Evolutionary conservation across 1,140 invertebrate genomes (phyloP), one percentile per base, ranked within the genome.

Genomic region (Neodiprion fabricii): DNA sequence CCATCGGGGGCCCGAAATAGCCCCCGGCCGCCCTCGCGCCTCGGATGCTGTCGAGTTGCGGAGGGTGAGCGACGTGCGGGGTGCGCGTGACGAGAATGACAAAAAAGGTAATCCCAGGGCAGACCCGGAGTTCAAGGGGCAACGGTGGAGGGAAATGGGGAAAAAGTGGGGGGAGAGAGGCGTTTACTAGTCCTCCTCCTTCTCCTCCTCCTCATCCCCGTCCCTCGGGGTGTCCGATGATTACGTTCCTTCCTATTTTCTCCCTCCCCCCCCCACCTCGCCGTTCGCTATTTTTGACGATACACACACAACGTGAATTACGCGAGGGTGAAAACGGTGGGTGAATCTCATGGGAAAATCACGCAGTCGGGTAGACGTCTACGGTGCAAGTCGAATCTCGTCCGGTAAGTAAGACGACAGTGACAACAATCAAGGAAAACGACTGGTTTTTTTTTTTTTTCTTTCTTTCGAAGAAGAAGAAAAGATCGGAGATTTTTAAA

Each of bases 51-150:
- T 65, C 17, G 50, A 28, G 28, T 28, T 40, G 28, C 12, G 68
- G 68, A 12, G 68, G 68, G 14, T 40, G 68, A 70, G 68, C 14
- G 28, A 66, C 28, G 68, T 14, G 11, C 12, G 75, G 79, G 78
- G 82, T 81, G 83, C 81, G 77, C 82, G 84, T 85, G 84, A 85
- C 85, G 80, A 79, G 83, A 82, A 85, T 85, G 81, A 85, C 81
- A 81, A 84, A 82, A 83, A 83, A 82, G 79, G 73, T 83, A 82
- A 83, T 83, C 80, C 78, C 75, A 74, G 40, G 68, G 79, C 78
- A 78, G 79, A 14, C 61, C 17, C 61, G 12, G 61, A 78, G 75
- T 40, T 40, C 1, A 40, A 40, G 28, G 75, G 74, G 74, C 72
- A 21, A 70, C 73, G 69, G 82, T 78, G 73, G 70, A 76, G 76